Conservation (phyloP, 2,797 vertebrate genomes). For the Otus scops region DNA sequence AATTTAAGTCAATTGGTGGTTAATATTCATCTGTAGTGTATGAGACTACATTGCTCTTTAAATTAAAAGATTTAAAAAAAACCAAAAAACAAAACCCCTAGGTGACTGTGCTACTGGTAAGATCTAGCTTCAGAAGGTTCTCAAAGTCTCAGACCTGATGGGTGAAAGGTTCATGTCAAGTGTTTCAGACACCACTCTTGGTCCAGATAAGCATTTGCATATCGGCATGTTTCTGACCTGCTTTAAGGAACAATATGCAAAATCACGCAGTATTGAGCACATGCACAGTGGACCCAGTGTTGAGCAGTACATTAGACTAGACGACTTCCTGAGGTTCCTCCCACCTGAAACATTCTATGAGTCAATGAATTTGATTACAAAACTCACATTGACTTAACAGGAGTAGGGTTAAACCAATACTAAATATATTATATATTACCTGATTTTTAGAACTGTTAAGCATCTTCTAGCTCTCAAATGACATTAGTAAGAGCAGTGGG, state of each 20-base stretch:
- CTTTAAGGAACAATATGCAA: background rate
- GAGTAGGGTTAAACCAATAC: background rate
- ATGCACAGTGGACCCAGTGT: background rate
- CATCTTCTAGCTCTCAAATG: background rate
- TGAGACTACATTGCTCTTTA: background rate
- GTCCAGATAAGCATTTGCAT: background rate
- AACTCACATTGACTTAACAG: background rate
- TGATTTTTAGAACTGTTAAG: background rate
- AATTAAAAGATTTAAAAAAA: background rate
- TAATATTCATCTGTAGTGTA: background rate
- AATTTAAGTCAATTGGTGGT: background rate
- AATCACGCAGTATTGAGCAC: background rate
- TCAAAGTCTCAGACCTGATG: background rate
- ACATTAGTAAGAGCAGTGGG: background rate
- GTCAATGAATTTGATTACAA: background rate
- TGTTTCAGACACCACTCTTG: background rate
- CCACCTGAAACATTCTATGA: background rate
- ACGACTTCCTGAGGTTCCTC: background rate
- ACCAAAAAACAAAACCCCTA: background rate
- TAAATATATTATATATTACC: background rate
- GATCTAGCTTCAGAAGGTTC: background rate
- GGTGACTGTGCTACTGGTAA: background rate
- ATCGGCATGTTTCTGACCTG: background rate
- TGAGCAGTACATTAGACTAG: background rate
- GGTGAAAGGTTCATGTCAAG: background rate